Conservation (phyloP, 1,140 invertebrate genomes). For the Oreohelix idahoensis region DNA sequence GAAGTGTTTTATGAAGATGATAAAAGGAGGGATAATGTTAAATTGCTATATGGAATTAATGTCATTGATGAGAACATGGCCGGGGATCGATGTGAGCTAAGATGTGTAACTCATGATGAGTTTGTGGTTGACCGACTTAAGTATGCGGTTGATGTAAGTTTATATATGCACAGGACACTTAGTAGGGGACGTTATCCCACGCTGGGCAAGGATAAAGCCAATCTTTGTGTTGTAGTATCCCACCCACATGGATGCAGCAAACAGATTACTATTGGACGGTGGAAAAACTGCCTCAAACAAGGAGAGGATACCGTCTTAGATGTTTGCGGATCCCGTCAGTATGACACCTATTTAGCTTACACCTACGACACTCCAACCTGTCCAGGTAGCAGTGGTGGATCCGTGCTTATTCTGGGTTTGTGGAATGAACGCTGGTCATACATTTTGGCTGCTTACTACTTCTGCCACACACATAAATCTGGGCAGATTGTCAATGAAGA, state of each 20-base stretch:
- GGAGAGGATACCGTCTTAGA: background rate
- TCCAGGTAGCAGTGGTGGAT: background rate
- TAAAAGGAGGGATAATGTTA: background rate
- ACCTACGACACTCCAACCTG: background rate
- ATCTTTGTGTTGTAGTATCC: background rate
- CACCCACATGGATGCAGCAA: conserved; percentile 16
- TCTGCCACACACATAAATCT: background rate
- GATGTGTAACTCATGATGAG: background rate
- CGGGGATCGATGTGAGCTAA: background rate
- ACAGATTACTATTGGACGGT: background rate
- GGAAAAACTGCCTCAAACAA: conserved; percentile 2
- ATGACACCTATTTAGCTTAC: background rate
- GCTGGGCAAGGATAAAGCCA: background rate
- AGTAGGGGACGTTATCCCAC: background rate
- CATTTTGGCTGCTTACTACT: conserved; percentile 1
- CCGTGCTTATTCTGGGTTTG: background rate
- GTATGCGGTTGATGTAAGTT: background rate
- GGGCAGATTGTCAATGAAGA: background rate
- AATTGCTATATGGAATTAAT: background rate
- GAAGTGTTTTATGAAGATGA: background rate
- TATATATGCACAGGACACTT: background rate
- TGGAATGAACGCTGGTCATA: background rate
- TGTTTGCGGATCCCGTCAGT: background rate
- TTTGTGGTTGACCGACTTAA: background rate
- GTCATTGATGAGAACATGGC: background rate